These are phyloP conservation scores for Rhogogaster chlorosoma DNA, from an alignment of 2,888 invertebrate genomes.

Conservation along the genomic window DNA sequence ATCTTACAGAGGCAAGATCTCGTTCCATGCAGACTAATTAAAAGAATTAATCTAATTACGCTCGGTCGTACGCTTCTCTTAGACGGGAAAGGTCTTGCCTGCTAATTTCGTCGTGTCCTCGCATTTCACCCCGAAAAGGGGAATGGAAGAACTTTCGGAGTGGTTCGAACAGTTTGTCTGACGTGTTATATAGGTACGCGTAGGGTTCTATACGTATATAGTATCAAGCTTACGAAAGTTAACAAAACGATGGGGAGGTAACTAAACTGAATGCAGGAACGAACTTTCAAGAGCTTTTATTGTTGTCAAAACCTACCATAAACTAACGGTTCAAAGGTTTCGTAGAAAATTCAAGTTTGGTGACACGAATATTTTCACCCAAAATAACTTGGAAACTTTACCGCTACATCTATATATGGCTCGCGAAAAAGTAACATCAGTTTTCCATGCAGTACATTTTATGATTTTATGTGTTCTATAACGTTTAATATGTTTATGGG, in stretches of 20 bases:
- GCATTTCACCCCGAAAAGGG: conserved; percentile 13
- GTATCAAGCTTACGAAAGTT: conserved; percentile 11
- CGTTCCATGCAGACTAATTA: conserved; percentile 30
- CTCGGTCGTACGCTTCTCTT: conserved; percentile 36
- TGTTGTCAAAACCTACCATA: not conserved
- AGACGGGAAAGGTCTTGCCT: conserved; percentile 31
- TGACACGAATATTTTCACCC: not conserved
- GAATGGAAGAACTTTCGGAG: conserved; percentile 30
- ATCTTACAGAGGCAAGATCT: not conserved
- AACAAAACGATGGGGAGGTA: conserved; percentile 1
- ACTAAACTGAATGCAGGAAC: not conserved
- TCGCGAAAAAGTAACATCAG: not conserved
- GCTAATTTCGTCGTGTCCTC: conserved; percentile 31
- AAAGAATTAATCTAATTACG: conserved; percentile 45
- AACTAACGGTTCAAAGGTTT: not conserved
- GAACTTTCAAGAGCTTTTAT: not conserved
- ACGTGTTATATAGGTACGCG: not conserved
- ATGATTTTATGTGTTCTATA: not conserved
- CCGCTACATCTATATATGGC: not conserved
- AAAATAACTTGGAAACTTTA: conserved; percentile 6
- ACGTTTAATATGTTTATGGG: too few species aligned
- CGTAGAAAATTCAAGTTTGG: conserved; percentile 1
- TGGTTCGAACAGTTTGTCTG: conserved; percentile 31
- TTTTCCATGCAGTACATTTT: not conserved
- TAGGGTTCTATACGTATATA: not conserved